Percentiles rank a stretch among this genome's conserved stretches.
phyloP scores from a whole-genome alignment of 2,797 vertebrate species.

The Scleropages formosus region DNA sequence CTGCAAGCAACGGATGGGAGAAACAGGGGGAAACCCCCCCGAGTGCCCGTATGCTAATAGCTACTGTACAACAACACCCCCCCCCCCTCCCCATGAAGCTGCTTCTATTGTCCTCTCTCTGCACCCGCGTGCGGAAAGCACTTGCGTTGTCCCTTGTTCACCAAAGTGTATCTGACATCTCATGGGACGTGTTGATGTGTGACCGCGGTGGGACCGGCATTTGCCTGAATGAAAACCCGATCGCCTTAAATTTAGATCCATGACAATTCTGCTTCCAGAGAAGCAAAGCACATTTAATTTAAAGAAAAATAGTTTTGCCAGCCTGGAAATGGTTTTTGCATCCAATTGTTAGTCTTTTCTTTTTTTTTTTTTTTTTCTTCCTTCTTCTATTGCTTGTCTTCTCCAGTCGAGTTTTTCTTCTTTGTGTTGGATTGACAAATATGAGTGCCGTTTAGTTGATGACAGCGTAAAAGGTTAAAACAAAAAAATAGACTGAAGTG shows the following conservation, averaged over 20 bases:
- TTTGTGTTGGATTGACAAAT: no score
- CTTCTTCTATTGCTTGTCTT: no score
- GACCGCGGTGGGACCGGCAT: background rate
- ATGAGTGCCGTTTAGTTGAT: no score
- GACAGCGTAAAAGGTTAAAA: background rate
- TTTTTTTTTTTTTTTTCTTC: no score
- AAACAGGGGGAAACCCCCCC: conserved; percentile 64
- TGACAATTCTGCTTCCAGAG: background rate
- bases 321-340: no score
- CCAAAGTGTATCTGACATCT: background rate
- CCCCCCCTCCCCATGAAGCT: conserved; percentile 21
- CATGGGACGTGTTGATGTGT: background rate
- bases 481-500: no score
- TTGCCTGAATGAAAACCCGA: background rate
- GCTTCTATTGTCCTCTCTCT: conserved; percentile 17
- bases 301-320: no score
- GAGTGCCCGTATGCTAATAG: conserved; percentile 30
- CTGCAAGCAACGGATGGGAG: conserved; percentile 53
- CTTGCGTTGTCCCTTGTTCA: background rate
- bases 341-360: no score
- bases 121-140: background rate
- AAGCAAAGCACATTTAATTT: no score
- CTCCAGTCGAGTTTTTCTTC: no score
- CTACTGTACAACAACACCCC: conserved; percentile 33
- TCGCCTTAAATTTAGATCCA: background rate